phyloP scores from a whole-genome alignment of 2,797 vertebrate species.

The Limosa lapponica region DNA sequence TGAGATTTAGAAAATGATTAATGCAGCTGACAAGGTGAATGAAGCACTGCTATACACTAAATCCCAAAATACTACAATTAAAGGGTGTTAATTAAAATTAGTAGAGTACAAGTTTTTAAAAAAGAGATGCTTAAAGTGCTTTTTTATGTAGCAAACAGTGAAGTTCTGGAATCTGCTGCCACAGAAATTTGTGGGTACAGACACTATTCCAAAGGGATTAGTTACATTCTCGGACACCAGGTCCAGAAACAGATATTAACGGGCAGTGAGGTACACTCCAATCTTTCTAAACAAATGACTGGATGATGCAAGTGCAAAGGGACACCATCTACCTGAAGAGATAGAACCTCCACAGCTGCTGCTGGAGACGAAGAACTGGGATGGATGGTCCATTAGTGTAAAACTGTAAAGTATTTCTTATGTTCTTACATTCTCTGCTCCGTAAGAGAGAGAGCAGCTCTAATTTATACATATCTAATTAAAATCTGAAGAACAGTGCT shows the following conservation, averaged over 20 bases:
- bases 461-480: neutral
- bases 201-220: neutral
- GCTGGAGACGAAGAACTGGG: neutral
- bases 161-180: neutral
- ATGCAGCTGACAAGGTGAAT: neutral
- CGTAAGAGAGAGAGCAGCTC: neutral
- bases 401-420: neutral
- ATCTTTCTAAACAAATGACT: neutral
- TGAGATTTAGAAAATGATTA: neutral
- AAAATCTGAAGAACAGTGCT: neutral
- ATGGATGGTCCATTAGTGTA: neutral
- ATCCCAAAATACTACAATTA: neutral
- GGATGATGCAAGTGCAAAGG: neutral
- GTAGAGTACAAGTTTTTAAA: neutral
- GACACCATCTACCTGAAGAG: neutral
- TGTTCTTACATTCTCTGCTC: neutral
- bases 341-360: neutral
- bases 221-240: neutral
- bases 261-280: neutral
- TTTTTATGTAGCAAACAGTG: neutral
- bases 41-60: neutral
- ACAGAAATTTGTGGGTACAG: neutral
- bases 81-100: neutral
- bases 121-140: neutral
- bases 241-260: neutral